These are phyloP conservation scores for Hololepta plana DNA, from an alignment of 2,888 invertebrate species.

Conservation along the genomic window DNA sequence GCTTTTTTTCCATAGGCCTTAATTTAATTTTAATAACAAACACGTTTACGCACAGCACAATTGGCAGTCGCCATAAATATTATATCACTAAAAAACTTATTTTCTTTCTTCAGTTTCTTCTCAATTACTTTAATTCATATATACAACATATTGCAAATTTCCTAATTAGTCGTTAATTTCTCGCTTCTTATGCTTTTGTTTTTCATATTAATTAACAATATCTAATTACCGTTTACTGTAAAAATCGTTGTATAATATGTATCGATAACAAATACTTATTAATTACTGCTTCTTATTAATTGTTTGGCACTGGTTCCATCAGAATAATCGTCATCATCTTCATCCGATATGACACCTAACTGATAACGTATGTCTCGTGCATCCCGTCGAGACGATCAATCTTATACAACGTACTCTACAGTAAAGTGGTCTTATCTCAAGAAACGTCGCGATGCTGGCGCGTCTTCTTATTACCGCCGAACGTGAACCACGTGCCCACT, in stretches of 20 bases:
- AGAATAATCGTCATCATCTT: conserved; percentile 6
- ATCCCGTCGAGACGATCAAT: too few species aligned
- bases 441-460: conserved; percentile 27
- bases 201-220: too few species aligned
- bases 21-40: too few species aligned
- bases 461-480: conserved; percentile 31
- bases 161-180: too few species aligned
- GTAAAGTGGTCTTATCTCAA: conserved; percentile 33
- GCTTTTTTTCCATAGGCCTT: too few species aligned
- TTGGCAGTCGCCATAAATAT: conserved; percentile 12
- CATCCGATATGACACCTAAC: not conserved
- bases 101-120: conserved; percentile 5
- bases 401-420: conserved; percentile 18
- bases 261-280: too few species aligned
- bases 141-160: too few species aligned
- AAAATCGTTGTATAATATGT: conserved; percentile 6
- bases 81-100: conserved; percentile 12
- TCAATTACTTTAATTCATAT: too few species aligned
- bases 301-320: conserved; percentile 11
- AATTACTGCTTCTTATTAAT: too few species aligned
- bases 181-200: too few species aligned
- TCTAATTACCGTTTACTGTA: conserved; percentile 5
- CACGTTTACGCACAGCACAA: conserved; percentile 14
- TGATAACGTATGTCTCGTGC: too few species aligned
- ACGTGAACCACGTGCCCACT: conserved; percentile 39